Base-by-base conservation (phyloP, 2,888 invertebrate genomes). In the Erynnis tages region DNA sequence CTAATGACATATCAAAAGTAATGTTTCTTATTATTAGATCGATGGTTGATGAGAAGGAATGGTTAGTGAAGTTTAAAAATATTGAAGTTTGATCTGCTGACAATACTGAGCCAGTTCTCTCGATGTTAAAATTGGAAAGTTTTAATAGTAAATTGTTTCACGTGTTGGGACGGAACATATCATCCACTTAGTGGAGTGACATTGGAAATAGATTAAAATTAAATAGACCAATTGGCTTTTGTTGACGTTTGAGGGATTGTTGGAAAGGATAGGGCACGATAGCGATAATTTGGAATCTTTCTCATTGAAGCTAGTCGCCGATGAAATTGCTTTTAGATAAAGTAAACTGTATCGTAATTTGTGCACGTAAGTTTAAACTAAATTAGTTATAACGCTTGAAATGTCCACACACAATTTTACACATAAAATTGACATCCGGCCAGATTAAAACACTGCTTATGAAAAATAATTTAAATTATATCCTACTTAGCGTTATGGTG, bases 361-460 rank as follows among this genome's bases (percentile, higher is more conserved):
- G 72, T 83, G 86, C 88, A 85, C 85, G 77, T 87, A 83, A 82
- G 75, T 75, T 76, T 71, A 69, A 71, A 73, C 70, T 75, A 76
- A 72, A 77, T 80, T 87, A 86, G 84, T 80, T 79, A 73, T 86
- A 87, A 84, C 71, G 87, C 86, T 87, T 88, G 65, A 80, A 82
- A 76, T 88, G 89, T 89, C 88, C 88, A 88, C 84, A 82, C 81
- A 79, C 77, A 84, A 81, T 73, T 84, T 86, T 88, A 85, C 83
- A 83, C 79, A 78, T 69, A 82, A 67, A 82, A 67, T 70, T 71
- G 82, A 82, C 85, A 88, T 89, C 88, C 89, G 88, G 88, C 88
- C 88, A 89, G 77, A 76, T 76, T 73, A 75, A 66, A 69, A 83
- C 82, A 85, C 85, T 86, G 88, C 89, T 89, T 89, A 89, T 89